Evolutionary conservation across 2,888 invertebrate species (phyloP), one percentile per base, ranked within the genome.

Genomic region (Merodon equestris): DNA sequence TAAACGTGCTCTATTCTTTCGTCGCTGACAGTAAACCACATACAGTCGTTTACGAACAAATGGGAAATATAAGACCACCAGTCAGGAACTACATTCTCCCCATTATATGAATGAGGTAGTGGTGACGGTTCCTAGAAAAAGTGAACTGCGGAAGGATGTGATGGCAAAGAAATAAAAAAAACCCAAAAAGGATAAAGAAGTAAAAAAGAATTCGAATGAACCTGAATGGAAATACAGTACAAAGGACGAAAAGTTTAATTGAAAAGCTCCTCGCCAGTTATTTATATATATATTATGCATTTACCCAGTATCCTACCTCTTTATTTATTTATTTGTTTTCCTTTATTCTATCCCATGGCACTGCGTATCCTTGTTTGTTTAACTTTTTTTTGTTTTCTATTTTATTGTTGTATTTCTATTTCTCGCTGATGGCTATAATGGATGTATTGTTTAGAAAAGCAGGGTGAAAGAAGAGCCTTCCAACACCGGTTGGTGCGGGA

Each of bases 241-340:
- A 79, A 79, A 79, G 68, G 68, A 74, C 74, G 64, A 73, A 63
- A 79, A 79, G 74, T 74, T 79, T 79, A 79, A 79, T 79, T 79
- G 79, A 79, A 79, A 79, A 74, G 64, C 74, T 74, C 63, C 70
- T 48, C 42, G 36, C 47, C 51, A 18, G 42, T 44, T 27, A 13
- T 17, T 18, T 15, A 36, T 42, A 15, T 7, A 47, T 34, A 44
- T 67, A 57, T 45, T 40, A 10, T 40, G 40, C 40, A n/a, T 40
- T n/a, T 40, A 40, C n/a, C 15, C 34, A 53, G 15, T 18, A 45
- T 58, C 27, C 56, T 56, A 45, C 45, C 40, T 17, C 27, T 50
- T 38, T 36, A 45, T 50, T 34, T 17, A 40, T n/a, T 40, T 27
- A 27, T 27, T 27, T 27, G 27, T 27, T 27, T 57, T 34, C 34